Percentiles rank a stretch among this genome's conserved stretches.
Conservation (phyloP, 2,113 vertebrate genomes). For the Oncorhynchus clarkii region DNA sequence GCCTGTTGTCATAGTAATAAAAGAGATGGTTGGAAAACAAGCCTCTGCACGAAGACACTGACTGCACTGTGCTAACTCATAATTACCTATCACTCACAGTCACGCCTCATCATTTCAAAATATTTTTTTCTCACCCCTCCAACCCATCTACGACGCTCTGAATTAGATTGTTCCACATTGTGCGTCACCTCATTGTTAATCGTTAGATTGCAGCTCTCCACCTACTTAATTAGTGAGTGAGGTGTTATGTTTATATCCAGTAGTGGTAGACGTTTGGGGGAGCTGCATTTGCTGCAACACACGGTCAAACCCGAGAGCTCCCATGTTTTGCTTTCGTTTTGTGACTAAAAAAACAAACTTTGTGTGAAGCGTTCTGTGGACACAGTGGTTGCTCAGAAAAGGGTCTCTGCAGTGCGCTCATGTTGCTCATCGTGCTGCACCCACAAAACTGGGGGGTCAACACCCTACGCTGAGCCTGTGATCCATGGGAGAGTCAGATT, state of each 20-base stretch:
- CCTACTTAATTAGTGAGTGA: too few relatives aligned
- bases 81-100: constrained; percentile 46
- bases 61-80: constrained; percentile 51
- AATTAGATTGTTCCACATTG: not conserved
- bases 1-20: constrained; percentile 79
- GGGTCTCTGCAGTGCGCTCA: not conserved
- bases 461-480: constrained; percentile 21
- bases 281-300: too few relatives aligned
- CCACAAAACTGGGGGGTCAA: not conserved
- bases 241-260: too few relatives aligned
- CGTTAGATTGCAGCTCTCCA: not conserved
- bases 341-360: not conserved
- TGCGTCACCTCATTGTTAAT: too few relatives aligned
- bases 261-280: too few relatives aligned
- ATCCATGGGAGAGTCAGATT: constrained; percentile 52
- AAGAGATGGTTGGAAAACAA: constrained; percentile 65
- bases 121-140: not conserved
- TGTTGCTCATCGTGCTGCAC: not conserved
- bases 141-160: not conserved
- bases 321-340: not conserved
- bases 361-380: not conserved
- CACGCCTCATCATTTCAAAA: not conserved
- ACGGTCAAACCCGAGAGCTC: too few relatives aligned
- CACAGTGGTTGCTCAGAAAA: not conserved
- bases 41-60: constrained; percentile 55